A percentile compares a stretch with the other conserved stretches of the same genome.
Conservation (phyloP, 64 coral and sea anemone species). For the Pocillopora verrucosa region DNA sequence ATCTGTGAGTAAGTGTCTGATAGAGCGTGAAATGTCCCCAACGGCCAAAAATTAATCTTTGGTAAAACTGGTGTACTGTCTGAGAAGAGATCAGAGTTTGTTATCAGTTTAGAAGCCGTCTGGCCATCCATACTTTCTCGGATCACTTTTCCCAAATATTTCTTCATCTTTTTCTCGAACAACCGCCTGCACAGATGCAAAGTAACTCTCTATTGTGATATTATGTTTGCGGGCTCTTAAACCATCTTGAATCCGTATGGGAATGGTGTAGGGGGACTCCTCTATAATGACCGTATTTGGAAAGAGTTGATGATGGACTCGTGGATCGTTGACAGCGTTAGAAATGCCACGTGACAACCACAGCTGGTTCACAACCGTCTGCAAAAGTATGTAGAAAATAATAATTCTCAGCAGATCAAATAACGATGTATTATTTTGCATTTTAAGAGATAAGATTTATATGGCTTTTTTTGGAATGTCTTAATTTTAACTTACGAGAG, state of each 20-base stretch:
- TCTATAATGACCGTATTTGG: slow-evolving; percentile 42
- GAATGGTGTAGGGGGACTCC: slow-evolving; percentile 45
- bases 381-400: neutral
- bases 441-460: too few relatives aligned
- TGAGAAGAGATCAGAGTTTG: neutral
- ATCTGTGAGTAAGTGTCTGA: too few relatives aligned
- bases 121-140: slow-evolving; percentile 62
- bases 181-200: slow-evolving; percentile 59
- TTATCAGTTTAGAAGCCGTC: slow-evolving; percentile 49
- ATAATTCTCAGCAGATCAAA: too few relatives aligned
- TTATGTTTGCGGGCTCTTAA: slow-evolving; percentile 55
- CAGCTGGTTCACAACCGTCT: slow-evolving; percentile 52
- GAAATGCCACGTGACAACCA: slow-evolving; percentile 55
- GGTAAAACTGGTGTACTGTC: neutral
- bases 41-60: neutral
- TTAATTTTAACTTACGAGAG: slow-evolving; percentile 49
- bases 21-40: too few relatives aligned
- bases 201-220: neutral
- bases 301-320: slow-evolving; percentile 66
- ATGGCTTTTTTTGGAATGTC: neutral
- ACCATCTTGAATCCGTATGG: slow-evolving; percentile 53
- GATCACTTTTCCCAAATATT: slow-evolving; percentile 74
- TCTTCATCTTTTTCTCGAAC: slow-evolving; percentile 23
- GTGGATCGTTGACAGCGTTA: slow-evolving; percentile 42
- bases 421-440: too few relatives aligned